Base-by-base conservation (phyloP, 2,797 vertebrate genomes). In the Cottoperca gobio region DNA sequence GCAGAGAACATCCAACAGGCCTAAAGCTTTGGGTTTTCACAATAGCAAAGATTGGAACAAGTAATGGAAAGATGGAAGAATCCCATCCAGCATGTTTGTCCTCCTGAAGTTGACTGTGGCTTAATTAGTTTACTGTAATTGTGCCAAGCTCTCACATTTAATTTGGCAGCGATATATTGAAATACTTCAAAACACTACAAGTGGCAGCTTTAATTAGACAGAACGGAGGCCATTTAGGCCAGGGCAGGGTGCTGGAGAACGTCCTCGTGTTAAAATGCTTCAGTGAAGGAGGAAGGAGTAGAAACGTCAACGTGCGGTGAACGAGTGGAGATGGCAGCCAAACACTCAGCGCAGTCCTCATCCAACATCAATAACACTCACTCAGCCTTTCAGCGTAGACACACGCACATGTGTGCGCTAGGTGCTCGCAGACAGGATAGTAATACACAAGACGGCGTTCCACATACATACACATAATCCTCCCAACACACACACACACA, bases 321-420 rank as follows among this genome's bases (percentile, higher is more conserved):
- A 79, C 23, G 79, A 88, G 79, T 50, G 63, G 52, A 76, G 84
- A 77, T 67, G 86, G 83, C 85, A 78, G 86, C 85, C 87, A 84
- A 84, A 82, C 82, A 69, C 84, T 80, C 67, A 8, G 28, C 8
- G 50, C 76, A 58, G 78, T 45, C 74, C 60, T 87, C 79, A 62
- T 84, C 89, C 90, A 93, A 90, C 82, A 77, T 87, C 88, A 91
- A 90, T 90, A 93, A 40, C 82, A 58, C 61, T 85, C 84, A 83
- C 60, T 87, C 80, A 79, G 77, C 70, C 80, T 88, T 86, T 85
- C 81, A 85, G 82, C 66, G 6, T 76, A 54, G 14, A 71, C 78
- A 65, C 57, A 26, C 37, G 43, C 73, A 52, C 48, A 54, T 2
- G n/a, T 59, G 61, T 55, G 70, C 46, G 39, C 31, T 33, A 43